Base-by-base conservation (phyloP, 2,113 vertebrate genomes). In the Stictonetta naevosa region DNA sequence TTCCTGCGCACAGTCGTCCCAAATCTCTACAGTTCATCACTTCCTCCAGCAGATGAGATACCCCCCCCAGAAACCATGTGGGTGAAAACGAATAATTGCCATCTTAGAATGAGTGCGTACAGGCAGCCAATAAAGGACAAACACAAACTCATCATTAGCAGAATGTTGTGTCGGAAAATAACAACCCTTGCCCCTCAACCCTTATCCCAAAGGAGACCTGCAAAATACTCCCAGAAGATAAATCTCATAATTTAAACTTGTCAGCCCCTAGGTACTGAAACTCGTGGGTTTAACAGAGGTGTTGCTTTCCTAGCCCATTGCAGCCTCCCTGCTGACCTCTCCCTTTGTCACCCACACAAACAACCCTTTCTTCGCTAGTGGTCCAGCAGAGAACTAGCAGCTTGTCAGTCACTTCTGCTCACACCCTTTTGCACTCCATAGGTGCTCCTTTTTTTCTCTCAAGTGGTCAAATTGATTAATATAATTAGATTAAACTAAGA, bases 401-500 rank as follows among this genome's bases (percentile, higher is more conserved):
- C 85, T 88, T 93, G 91, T 84, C 62, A 72, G 42, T 85, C 89
- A 79, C 58, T 75, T 72, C 75, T 93, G 77, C 64, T 93, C 64
- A 88, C 69, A 76, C 26, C 38, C 42, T 36, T 82, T 91, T 84
- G 48, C 1, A 8, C 74, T 91, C 77, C 81, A 79, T n/a, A 89
- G 86, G 66, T 83, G 58, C 66, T 82, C 56, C 21, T 60, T 84
- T 85, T 88, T 82, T 81, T 75, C 87, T 50, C 64, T 92, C 16
- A 89, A 92, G 91, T 58, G 42, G 62, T 79, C 62, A 46, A 91
- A 84, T 58, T 79, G 71, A 91, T 97, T 93, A 89, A 89, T 66
- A 76, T 89, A 95, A 95, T 96, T 93, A 92, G 67, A 86, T 93
- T 91, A 93, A 92, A 91, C 91, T 88, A 95, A 87, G 62, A 93